Evolutionary conservation across 1,140 invertebrate genomes (phyloP).

Genomic region (Achroia grisella): DNA sequence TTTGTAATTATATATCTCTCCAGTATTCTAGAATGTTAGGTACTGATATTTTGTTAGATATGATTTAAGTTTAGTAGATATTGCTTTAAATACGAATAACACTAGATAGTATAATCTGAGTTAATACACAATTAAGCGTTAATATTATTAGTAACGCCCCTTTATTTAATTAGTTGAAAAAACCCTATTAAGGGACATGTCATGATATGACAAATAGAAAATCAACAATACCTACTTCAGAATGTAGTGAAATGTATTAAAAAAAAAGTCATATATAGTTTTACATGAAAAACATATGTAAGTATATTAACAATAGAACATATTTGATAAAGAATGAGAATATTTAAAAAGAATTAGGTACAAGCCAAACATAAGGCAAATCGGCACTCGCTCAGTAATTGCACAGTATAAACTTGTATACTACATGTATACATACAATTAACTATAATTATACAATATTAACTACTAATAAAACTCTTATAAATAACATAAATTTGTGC

Average conservation of each 20-base stretch:
- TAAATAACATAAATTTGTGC: conserved; percentile 54
- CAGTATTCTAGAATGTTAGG: too few relatives aligned
- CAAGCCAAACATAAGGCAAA: too few relatives aligned
- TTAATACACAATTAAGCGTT: background rate
- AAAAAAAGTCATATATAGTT: too few relatives aligned
- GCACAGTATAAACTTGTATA: conserved; percentile 31
- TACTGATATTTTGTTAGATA: background rate
- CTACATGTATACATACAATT: conserved; percentile 4
- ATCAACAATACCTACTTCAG: too few relatives aligned
- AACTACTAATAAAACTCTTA: conserved; percentile 57
- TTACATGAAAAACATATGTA: too few relatives aligned
- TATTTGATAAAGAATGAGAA: too few relatives aligned
- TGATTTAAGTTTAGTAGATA: background rate
- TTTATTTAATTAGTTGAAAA: background rate
- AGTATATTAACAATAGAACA: too few relatives aligned
- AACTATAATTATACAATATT: conserved; percentile 41
- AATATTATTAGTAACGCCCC: too few relatives aligned
- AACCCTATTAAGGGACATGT: too few relatives aligned
- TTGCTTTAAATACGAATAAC: background rate
- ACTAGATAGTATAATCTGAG: background rate
- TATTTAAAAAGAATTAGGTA: too few relatives aligned
- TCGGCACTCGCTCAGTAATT: conserved; percentile 18
- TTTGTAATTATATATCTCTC: background rate
- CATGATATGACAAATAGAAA: too few relatives aligned
- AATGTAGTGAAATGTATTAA: too few relatives aligned